phyloP scores from a whole-genome alignment of 2,888 invertebrate species.

The Agrochola lychnidis region DNA sequence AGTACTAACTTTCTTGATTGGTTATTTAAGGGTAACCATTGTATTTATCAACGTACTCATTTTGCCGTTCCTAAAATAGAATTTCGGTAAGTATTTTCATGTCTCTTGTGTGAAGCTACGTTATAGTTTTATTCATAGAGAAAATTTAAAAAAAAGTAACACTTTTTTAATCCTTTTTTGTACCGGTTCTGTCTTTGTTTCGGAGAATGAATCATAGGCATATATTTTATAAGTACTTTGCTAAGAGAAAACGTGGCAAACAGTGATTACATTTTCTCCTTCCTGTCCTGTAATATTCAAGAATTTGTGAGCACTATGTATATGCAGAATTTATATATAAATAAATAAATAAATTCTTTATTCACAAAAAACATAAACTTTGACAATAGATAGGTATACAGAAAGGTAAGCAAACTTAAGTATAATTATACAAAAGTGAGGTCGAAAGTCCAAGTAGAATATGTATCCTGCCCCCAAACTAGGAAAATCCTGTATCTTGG shows the following conservation, averaged over 20 bases:
- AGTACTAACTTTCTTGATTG: slow-evolving; percentile 25
- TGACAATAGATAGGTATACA: too few relatives aligned
- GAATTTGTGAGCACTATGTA: too few relatives aligned
- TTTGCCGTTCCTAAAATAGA: neutral
- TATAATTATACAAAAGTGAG: too few relatives aligned
- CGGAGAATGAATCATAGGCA: neutral
- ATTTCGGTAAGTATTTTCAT: neutral
- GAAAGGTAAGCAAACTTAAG: too few relatives aligned
- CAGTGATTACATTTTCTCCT: too few relatives aligned
- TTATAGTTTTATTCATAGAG: neutral
- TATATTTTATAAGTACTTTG: neutral
- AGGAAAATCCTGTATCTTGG: too few relatives aligned
- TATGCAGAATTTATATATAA: neutral
- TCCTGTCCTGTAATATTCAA: neutral
- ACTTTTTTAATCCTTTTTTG: neutral
- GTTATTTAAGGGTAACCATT: slow-evolving; percentile 14
- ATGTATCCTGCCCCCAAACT: too few relatives aligned
- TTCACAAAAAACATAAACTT: too few relatives aligned
- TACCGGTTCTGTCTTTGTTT: neutral
- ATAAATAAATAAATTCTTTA: too few relatives aligned
- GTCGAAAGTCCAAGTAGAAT: too few relatives aligned
- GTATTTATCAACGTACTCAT: neutral
- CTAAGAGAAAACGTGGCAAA: neutral
- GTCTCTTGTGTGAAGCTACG: neutral
- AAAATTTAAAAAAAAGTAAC: neutral